These are phyloP conservation scores for Pimephales promelas DNA, from an alignment of 2,113 vertebrate species.

Conservation along the genomic window DNA sequence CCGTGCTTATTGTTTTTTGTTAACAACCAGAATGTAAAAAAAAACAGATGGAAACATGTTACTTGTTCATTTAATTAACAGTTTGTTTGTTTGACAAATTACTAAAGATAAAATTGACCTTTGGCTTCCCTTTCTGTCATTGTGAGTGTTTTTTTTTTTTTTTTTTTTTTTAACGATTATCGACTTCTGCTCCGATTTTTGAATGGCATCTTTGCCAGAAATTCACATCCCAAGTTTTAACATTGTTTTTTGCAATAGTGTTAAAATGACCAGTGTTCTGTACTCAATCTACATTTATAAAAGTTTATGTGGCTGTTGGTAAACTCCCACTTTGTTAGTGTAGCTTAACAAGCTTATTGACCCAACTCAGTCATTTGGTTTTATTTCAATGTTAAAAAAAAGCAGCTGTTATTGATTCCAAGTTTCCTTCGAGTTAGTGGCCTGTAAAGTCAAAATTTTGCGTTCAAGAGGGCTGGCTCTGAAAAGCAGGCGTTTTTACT, in stretches of 20 bases:
- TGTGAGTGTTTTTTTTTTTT: too few relatives aligned
- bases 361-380: not conserved
- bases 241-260: not conserved
- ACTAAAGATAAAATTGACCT: too few relatives aligned
- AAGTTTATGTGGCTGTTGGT: not conserved
- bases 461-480: not conserved
- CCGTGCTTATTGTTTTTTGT: too few relatives aligned
- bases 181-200: too few relatives aligned
- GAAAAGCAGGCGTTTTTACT: conserved; percentile 26
- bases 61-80: too few relatives aligned
- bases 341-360: not conserved
- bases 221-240: too few relatives aligned
- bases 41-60: too few relatives aligned
- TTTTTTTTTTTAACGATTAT: too few relatives aligned
- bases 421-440: not conserved
- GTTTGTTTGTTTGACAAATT: too few relatives aligned
- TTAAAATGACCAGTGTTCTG: not conserved
- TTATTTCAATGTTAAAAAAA: conserved; percentile 14
- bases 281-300: not conserved
- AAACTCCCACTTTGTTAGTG: not conserved
- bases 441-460: not conserved
- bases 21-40: too few relatives aligned
- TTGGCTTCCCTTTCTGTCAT: too few relatives aligned
- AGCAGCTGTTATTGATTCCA: conserved; percentile 22
- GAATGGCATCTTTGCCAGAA: too few relatives aligned